phyloP scores from a whole-genome alignment of 2,113 vertebrate species.

The Neolamprologus hecqui region DNA sequence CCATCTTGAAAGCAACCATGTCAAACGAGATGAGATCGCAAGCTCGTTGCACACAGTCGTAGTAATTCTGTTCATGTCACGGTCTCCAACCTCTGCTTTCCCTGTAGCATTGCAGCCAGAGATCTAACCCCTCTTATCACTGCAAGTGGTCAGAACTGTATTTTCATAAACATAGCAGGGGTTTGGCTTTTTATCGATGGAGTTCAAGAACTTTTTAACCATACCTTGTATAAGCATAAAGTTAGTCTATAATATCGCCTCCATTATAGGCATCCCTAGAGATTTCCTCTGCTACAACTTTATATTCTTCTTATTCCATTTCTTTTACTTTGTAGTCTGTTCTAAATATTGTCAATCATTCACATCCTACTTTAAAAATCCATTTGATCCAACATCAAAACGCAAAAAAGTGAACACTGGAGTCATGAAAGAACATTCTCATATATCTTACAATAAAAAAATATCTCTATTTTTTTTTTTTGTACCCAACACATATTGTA shows the following conservation, averaged over 20 bases:
- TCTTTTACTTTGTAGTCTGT: neutral
- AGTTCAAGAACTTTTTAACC: neutral
- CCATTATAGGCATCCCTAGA: neutral
- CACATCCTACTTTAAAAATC: neutral
- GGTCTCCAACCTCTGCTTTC: neutral
- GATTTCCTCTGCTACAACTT: neutral
- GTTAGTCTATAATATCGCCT: neutral
- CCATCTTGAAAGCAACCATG: neutral
- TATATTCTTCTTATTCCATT: neutral
- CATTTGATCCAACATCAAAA: constrained; percentile 12
- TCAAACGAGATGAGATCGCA: neutral
- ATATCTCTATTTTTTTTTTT: neutral
- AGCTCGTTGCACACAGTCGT: neutral
- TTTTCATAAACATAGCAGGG: neutral
- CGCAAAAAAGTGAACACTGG: neutral
- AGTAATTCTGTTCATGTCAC: neutral
- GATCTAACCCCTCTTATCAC: neutral
- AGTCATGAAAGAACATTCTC: neutral
- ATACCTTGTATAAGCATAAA: neutral
- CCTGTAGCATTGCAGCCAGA: neutral
- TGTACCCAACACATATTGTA: neutral
- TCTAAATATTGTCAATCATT: neutral
- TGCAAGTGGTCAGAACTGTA: neutral
- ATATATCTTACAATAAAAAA: neutral
- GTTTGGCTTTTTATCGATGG: neutral